Evolutionary conservation across 2,113 vertebrate genomes (phyloP).

Genomic region (Epinephelus moara): DNA sequence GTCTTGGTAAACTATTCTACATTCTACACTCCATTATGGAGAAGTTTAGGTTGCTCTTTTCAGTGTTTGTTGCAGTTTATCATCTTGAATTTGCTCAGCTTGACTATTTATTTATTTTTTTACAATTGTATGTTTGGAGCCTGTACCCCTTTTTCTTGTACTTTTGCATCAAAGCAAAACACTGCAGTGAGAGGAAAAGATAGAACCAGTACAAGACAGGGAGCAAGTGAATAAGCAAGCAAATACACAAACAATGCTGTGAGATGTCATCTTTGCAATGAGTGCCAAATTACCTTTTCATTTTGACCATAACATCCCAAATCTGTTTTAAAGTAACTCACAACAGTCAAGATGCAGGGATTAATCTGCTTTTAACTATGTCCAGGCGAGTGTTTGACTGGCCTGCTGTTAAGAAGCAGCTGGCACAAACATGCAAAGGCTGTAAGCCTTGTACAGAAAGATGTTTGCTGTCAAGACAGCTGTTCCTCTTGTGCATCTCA

Average conservation of each 20-base stretch:
- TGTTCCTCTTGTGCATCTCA: constrained; percentile 11
- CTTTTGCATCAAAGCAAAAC: not conserved
- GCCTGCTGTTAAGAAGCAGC: not conserved
- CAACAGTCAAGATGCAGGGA: not conserved
- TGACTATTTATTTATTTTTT: not conserved
- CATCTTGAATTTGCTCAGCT: not conserved
- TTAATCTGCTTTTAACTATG: not conserved
- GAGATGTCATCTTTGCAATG: not conserved
- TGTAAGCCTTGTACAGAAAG: not conserved
- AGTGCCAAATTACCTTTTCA: not conserved
- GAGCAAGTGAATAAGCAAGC: not conserved
- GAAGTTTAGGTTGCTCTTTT: not conserved
- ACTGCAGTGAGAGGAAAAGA: not conserved
- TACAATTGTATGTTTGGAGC: not conserved
- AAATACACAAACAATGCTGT: not conserved
- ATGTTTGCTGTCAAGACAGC: constrained; percentile 15
- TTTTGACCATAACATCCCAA: not conserved
- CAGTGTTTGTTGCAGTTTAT: not conserved
- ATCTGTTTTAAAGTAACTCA: not conserved
- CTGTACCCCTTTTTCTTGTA: not conserved
- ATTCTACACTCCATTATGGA: not conserved
- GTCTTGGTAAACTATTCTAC: not conserved
- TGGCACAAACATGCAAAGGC: not conserved
- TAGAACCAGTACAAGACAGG: not conserved
- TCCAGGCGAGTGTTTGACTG: not conserved